Percentiles rank a stretch among this genome's conserved stretches.
phyloP scores from a whole-genome alignment of 2,888 invertebrate genomes.

The Malacosoma neustria region DNA sequence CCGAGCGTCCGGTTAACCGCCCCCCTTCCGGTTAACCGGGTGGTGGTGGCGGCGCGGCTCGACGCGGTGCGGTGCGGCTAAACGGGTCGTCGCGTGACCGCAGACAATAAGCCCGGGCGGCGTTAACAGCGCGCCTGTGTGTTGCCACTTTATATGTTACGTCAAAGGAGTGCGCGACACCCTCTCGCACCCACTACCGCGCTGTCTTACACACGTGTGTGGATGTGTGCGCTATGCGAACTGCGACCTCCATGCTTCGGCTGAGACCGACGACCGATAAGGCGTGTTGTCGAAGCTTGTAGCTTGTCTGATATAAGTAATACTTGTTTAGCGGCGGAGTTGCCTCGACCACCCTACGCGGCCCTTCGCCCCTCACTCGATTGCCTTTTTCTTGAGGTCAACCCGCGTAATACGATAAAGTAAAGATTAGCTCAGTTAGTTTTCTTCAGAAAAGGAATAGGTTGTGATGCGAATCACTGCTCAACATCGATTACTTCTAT shows the following conservation, averaged over 20 bases:
- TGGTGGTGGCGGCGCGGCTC: constrained; percentile 55
- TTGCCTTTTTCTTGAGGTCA: constrained; percentile 66
- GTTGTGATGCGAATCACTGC: constrained; percentile 33
- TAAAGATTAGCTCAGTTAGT: constrained; percentile 62
- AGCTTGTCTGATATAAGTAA: constrained; percentile 36
- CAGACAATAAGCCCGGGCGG: constrained; percentile 74
- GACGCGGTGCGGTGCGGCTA: constrained; percentile 65
- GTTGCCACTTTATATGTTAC: constrained; percentile 73
- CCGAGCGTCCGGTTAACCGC: constrained; percentile 73
- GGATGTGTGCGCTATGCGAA: constrained; percentile 16
- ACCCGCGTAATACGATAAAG: constrained; percentile 63
- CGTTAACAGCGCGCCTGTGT: constrained; percentile 74
- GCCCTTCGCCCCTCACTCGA: constrained; percentile 45
- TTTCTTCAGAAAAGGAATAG: constrained; percentile 52
- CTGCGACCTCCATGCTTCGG: constrained; percentile 4
- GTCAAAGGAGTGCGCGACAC: constrained; percentile 33
- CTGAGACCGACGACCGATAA: constrained; percentile 25
- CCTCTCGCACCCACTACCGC: constrained; percentile 17
- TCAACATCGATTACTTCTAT: constrained; percentile 21
- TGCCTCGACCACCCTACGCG: constrained; percentile 21
- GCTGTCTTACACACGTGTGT: constrained; percentile 11
- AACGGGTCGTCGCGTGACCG: constrained; percentile 76
- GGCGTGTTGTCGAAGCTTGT: constrained; percentile 51
- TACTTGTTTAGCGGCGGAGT: constrained; percentile 46
- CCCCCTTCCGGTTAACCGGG: constrained; percentile 74